Base-by-base conservation (phyloP, 2,797 vertebrate genomes). In the Falco biarmicus region DNA sequence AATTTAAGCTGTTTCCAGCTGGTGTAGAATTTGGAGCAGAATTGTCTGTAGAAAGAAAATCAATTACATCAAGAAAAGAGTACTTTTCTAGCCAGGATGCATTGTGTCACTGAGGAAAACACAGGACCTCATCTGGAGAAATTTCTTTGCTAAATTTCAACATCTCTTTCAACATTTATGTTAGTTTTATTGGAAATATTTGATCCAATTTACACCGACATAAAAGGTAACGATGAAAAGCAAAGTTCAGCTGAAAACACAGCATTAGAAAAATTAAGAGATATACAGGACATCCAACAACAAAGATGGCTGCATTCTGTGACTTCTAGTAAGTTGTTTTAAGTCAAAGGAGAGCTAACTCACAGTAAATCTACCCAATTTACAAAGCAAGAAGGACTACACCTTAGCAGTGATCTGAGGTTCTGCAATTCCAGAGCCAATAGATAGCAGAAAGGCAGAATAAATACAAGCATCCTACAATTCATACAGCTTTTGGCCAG, bases 1-100 rank as follows among this genome's bases (percentile, higher is more conserved):
- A 98, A 97, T 99, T 99, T 97, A 99, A 98, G 28, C 98, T 98
- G 84, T 98, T 99, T 95, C 95, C 98, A 85, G 92, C 75, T 53
- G 98, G 98, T 48, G 96, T 96, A 75, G 95, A 78, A 68, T 71
- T 93, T 84, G 96, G 65, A 81, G 95, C 53, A 48, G 97, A 74
- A 84, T 82, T 98, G 9, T 97, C 99, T 99, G 95, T 26, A 96
- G 90, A 29, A 81, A 97, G 83, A 50, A 92, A 90, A 87, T 22
- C 1, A 48, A 43, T 32, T 29, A 53, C 6, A 21, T 22, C n/a
- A 88, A 63, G 15, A 37, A 63, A 56, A 53, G 15, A 3, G 16
- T 57, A 37, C 53, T 64, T 68, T 69, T 51, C 34, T 64, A 59
- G 22, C 9, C 34, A 84, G 41, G 17, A 10, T 75, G 39, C 34